Evolutionary conservation across 2,888 invertebrate species (phyloP), one percentile per base, ranked within the genome.

Genomic region (Eurytoma adleriae): DNA sequence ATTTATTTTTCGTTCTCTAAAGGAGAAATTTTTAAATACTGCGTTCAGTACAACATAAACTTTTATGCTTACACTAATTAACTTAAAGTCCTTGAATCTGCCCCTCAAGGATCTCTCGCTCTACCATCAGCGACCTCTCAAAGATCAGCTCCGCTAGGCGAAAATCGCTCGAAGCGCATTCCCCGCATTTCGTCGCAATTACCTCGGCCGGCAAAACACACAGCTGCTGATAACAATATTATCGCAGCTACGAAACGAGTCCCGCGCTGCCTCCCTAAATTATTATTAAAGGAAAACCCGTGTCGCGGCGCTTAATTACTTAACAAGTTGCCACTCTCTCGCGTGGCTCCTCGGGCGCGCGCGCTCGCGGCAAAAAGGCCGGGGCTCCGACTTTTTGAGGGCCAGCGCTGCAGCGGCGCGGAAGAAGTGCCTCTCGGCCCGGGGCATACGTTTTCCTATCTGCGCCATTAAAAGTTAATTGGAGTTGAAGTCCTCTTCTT

Each of bases 391-490:
- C 59, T 61, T 75, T 62, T 70, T 12, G 73, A 71, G 80, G 79
- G 66, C 50, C 24, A 79, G 74, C 77, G 78, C 70, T 40, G 77
- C 79, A 76, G 82, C 69, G 66, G 81, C 71, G 64, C 54, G 69
- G 77, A 52, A 61, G 54, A 68, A 54, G 57, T 70, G 78, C 79
- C 27, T 24, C 54, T 73, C 59, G 18, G 75, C 78, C 83, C 79
- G 85, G 84, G 84, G 84, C 87, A 87, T 87, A 87, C 86, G 87
- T 88, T 87, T 87, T 85, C 86, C 87, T 87, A 88, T 88, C 87
- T 87, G 84, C 83, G 84, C 86, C 86, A 87, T 87, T 87, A 87
- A 88, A 88, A 88, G 87, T 88, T 88, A 88, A 88, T 87, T 87
- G 87, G 87, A 87, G 86, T 86, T 86, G 86, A 87, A 87, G 86